phyloP scores from a whole-genome alignment of 2,797 vertebrate genomes.

The Chiroxiphia lanceolata region DNA sequence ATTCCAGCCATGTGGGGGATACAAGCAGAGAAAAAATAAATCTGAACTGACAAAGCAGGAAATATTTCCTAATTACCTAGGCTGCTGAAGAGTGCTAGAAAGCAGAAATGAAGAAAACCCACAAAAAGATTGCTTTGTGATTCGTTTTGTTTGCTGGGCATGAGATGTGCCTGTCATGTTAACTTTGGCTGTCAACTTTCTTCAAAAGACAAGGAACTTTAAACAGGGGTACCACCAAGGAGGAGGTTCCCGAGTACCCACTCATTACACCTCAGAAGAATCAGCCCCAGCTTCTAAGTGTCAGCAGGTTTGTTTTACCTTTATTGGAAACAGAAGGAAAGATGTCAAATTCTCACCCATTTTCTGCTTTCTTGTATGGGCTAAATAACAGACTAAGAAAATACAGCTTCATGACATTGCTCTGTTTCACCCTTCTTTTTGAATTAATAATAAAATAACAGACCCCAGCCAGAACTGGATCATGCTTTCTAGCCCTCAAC shows the following conservation, averaged over 20 bases:
- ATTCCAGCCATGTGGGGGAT: constrained; percentile 2
- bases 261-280: not conserved
- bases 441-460: not conserved
- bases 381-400: not conserved
- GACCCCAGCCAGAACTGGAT: not conserved
- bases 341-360: not conserved
- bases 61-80: constrained; percentile 53
- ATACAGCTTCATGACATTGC: not conserved
- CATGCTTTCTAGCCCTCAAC: not conserved
- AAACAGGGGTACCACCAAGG: not conserved
- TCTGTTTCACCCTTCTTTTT: not conserved
- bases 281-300: not conserved
- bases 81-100: not conserved
- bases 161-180: not conserved
- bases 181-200: not conserved
- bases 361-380: not conserved
- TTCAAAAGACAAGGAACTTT: not conserved
- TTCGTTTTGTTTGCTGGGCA: not conserved
- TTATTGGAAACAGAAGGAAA: not conserved
- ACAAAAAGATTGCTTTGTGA: not conserved
- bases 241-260: not conserved
- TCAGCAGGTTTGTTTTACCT: not conserved
- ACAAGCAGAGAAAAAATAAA: constrained; percentile 52
- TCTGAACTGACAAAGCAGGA: constrained; percentile 58
- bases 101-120: constrained; percentile 4